phyloP scores from a whole-genome alignment of 2,888 invertebrate species.

The Chalcis sispes region DNA sequence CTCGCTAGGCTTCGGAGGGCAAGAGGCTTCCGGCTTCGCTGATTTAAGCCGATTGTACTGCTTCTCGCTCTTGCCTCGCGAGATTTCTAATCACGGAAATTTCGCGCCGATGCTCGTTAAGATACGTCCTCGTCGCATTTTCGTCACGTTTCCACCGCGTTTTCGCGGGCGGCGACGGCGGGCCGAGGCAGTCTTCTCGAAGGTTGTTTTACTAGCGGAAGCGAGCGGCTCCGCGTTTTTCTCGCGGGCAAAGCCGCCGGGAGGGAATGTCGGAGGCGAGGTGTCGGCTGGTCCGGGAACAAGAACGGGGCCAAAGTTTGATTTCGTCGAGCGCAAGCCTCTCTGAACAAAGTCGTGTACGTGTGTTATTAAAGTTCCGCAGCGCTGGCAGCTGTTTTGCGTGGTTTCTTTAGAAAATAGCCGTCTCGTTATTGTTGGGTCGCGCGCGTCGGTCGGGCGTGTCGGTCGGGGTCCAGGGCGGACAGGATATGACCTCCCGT shows the following conservation, averaged over 20 bases:
- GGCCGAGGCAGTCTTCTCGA: not conserved
- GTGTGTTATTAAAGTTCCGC: constrained; percentile 42
- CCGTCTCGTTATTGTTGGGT: constrained; percentile 59
- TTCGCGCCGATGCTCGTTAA: constrained; percentile 47
- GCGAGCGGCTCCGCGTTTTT: not conserved
- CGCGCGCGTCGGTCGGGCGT: constrained; percentile 58
- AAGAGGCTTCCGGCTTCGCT: constrained; percentile 55
- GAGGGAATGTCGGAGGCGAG: too few species aligned
- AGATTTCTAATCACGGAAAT: constrained; percentile 34
- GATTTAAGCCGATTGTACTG: constrained; percentile 4
- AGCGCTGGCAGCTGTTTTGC: constrained; percentile 59
- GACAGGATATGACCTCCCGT: constrained; percentile 74
- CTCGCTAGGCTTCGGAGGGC: not conserved
- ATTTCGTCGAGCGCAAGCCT: not conserved
- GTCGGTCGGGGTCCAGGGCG: constrained; percentile 57
- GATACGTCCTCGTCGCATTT: constrained; percentile 15
- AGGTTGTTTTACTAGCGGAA: constrained; percentile 13
- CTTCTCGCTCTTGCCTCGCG: constrained; percentile 4
- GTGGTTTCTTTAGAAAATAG: constrained; percentile 72
- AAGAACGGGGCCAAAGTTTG: constrained; percentile 10
- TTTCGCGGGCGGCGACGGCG: not conserved
- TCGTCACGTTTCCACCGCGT: not conserved
- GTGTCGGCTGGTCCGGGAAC: too few species aligned
- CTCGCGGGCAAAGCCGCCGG: not conserved
- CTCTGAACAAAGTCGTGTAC: not conserved